phyloP scores from a whole-genome alignment of 2,888 invertebrate genomes.

The Hypomecis atomaria region DNA sequence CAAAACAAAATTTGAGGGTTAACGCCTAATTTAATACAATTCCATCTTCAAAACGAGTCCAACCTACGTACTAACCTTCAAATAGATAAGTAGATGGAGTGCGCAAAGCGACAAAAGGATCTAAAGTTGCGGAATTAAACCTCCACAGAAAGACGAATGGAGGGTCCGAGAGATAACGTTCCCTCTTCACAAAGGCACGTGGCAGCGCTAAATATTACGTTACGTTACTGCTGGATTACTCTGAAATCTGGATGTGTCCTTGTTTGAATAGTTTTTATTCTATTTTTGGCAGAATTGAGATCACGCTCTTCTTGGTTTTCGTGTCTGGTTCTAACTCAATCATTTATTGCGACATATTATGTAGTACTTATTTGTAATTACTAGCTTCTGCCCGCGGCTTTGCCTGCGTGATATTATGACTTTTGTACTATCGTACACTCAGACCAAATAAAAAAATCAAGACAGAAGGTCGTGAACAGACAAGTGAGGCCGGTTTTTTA shows the following conservation, averaged over 20 bases:
- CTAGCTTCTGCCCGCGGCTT: no score
- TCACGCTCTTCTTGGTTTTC: no score
- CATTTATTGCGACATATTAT: no score
- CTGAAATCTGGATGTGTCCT: background rate
- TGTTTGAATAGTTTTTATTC: background rate
- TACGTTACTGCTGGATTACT: constrained; percentile 15
- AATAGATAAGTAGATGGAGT: constrained; percentile 10
- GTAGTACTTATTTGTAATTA: no score
- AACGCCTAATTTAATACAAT: background rate
- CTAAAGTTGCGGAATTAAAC: constrained; percentile 33
- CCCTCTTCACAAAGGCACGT: constrained; percentile 29
- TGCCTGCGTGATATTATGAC: no score
- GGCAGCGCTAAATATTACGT: constrained; percentile 19
- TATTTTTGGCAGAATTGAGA: no score
- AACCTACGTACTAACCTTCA: constrained; percentile 4
- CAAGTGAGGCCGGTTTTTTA: no score
- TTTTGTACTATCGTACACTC: no score
- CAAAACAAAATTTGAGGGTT: no score
- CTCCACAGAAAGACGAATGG: constrained; percentile 33
- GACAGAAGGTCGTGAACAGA: no score
- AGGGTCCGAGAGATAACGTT: constrained; percentile 28
- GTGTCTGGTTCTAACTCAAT: no score
- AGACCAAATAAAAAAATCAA: no score
- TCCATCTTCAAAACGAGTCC: background rate
- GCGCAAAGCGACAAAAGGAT: constrained; percentile 29